These are phyloP conservation scores for Triplophysa yarkandensis DNA, from an alignment of 2,797 vertebrate genomes.

Conservation along the genomic window DNA sequence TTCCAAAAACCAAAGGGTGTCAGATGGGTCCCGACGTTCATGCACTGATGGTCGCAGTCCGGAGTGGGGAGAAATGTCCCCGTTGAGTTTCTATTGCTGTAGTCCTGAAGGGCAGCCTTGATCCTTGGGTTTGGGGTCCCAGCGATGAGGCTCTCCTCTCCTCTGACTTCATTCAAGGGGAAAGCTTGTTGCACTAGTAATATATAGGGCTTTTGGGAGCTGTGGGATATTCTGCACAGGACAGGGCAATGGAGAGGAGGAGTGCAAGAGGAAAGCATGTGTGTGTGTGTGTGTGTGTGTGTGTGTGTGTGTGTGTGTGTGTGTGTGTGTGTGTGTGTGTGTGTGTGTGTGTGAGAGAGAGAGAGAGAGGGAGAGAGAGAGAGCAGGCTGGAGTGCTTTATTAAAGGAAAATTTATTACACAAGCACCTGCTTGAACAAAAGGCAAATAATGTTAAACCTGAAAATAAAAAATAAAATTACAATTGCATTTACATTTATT, in stretches of 20 bases:
- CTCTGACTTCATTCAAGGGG: slow-evolving; percentile 76
- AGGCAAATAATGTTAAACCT: neutral
- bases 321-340: neutral
- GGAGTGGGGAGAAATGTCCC: slow-evolving; percentile 5
- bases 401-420: neutral
- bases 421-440: neutral
- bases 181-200: slow-evolving; percentile 73
- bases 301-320: too few species aligned
- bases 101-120: slow-evolving; percentile 47
- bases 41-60: slow-evolving; percentile 12
- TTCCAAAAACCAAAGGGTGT: slow-evolving; percentile 25
- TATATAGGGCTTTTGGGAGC: slow-evolving; percentile 74
- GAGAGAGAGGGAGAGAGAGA: neutral
- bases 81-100: slow-evolving; percentile 39
- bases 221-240: slow-evolving; percentile 70
- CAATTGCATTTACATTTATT: too few species aligned
- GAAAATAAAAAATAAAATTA: neutral
- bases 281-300: neutral
- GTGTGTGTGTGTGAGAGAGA: neutral
- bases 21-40: slow-evolving; percentile 6
- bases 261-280: slow-evolving; percentile 1
- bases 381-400: neutral
- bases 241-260: neutral
- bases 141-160: slow-evolving; percentile 60
- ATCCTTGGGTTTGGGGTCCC: slow-evolving; percentile 60